A percentile compares a stretch with the other conserved stretches of the same genome.
Conservation (phyloP, 2,797 vertebrate species). For the Muscicapa striata region DNA sequence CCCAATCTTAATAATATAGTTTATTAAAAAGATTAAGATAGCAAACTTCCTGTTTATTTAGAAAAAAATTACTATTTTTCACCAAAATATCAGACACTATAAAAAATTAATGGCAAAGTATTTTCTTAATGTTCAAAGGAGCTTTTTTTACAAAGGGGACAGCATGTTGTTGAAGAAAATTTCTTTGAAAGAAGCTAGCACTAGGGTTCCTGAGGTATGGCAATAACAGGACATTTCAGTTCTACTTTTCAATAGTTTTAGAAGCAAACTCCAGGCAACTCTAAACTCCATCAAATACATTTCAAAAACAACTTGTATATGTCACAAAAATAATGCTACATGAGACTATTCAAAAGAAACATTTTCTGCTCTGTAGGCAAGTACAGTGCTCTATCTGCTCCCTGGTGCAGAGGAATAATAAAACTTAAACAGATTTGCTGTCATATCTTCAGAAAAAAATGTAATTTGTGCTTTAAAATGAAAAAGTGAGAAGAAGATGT, state of each 20-base stretch:
- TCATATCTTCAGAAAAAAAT: conserved; percentile 6
- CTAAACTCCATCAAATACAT: background rate
- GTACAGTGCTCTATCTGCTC: background rate
- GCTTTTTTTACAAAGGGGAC: background rate
- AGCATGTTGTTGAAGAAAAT: background rate
- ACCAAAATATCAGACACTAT: background rate
- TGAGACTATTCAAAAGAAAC: background rate
- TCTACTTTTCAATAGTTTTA: background rate
- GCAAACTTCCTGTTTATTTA: background rate
- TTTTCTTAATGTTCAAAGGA: background rate
- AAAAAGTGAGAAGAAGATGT: background rate
- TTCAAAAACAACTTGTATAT: background rate
- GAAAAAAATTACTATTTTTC: background rate
- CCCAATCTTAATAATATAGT: background rate
- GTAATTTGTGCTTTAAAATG: conserved; percentile 23
- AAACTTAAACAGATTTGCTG: background rate
- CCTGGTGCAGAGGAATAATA: background rate
- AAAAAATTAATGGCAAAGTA: background rate
- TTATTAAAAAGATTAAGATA: background rate
- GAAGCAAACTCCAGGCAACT: background rate
- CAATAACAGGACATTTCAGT: background rate
- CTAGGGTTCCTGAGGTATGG: background rate
- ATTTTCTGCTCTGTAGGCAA: background rate
- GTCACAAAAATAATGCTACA: background rate
- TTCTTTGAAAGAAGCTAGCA: background rate